phyloP scores from a whole-genome alignment of 2,888 invertebrate genomes.

The Salticus scenicus region DNA sequence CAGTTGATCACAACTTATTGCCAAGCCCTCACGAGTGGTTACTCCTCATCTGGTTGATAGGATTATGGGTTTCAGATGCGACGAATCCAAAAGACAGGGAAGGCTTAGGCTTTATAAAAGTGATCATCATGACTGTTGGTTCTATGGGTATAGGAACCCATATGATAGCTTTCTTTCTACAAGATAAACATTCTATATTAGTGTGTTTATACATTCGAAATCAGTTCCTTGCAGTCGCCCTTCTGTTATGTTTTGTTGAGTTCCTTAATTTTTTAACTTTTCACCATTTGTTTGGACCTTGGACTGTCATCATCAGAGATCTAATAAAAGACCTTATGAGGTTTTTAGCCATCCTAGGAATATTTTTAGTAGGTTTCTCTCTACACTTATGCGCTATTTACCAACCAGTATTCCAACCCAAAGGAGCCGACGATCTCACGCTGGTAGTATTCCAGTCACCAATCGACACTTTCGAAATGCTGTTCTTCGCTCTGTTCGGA shows the following conservation, averaged over 20 bases:
- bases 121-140: conserved; percentile 81
- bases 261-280: conserved; percentile 98
- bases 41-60: conserved; percentile 94
- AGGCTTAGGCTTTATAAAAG: conserved; percentile 88
- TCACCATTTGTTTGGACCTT: conserved; percentile 99
- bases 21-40: conserved; percentile 98
- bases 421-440: conserved; percentile 73
- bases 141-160: conserved; percentile 94
- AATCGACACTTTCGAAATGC: conserved; percentile 94
- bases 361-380: conserved; percentile 99
- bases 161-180: conserved; percentile 81
- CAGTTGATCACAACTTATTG: conserved; percentile 79
- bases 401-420: conserved; percentile 81
- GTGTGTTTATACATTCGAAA: conserved; percentile 92
- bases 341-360: conserved; percentile 96
- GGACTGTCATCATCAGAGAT: conserved; percentile 98
- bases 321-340: conserved; percentile 72
- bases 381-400: conserved; percentile 92
- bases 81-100: conserved; percentile 98
- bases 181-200: conserved; percentile 81
- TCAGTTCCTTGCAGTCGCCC: conserved; percentile 95
- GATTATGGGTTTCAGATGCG: conserved; percentile 94
- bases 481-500: conserved; percentile 98
- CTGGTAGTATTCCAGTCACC: conserved; percentile 82
- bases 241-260: conserved; percentile 97